Conservation (phyloP, 2,113 vertebrate species). For the Dasypus novemcinctus region DNA sequence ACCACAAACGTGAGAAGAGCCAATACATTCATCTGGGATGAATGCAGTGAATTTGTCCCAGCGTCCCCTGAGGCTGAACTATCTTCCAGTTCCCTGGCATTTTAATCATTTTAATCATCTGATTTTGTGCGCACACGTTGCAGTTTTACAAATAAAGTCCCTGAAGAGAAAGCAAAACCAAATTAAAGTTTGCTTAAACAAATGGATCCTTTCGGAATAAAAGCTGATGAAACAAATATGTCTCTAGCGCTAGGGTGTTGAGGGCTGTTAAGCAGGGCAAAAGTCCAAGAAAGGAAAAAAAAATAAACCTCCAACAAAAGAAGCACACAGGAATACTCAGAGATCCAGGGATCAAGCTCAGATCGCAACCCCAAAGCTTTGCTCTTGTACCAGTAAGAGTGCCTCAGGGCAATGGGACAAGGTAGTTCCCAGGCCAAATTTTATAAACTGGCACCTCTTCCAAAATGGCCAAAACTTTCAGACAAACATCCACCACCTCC, state of each 20-base stretch:
- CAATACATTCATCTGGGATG: not conserved
- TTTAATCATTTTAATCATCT: constrained; percentile 28
- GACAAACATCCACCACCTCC: not conserved
- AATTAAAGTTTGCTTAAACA: constrained; percentile 63
- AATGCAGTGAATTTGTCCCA: not conserved
- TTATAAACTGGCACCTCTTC: not conserved
- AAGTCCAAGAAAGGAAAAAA: constrained; percentile 40
- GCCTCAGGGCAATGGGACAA: not conserved
- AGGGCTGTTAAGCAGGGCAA: constrained; percentile 35
- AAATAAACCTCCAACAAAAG: constrained; percentile 4
- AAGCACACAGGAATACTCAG: not conserved
- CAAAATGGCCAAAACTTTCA: not conserved
- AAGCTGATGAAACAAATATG: constrained; percentile 28
- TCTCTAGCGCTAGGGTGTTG: not conserved
- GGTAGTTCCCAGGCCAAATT: not conserved
- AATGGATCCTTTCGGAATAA: constrained; percentile 40
- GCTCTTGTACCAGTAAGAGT: not conserved
- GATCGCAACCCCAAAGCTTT: not conserved
- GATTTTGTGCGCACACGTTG: constrained; percentile 11
- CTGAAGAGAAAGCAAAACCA: constrained; percentile 62
- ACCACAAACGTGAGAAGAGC: not conserved
- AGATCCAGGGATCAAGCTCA: not conserved
- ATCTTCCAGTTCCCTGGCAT: constrained; percentile 28
- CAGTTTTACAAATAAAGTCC: constrained; percentile 57
- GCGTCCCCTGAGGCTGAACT: not conserved